Evolutionary conservation across 2,113 vertebrate genomes (phyloP), one percentile per base, ranked within the genome.

Genomic region (Bolborhynchus lineola): DNA sequence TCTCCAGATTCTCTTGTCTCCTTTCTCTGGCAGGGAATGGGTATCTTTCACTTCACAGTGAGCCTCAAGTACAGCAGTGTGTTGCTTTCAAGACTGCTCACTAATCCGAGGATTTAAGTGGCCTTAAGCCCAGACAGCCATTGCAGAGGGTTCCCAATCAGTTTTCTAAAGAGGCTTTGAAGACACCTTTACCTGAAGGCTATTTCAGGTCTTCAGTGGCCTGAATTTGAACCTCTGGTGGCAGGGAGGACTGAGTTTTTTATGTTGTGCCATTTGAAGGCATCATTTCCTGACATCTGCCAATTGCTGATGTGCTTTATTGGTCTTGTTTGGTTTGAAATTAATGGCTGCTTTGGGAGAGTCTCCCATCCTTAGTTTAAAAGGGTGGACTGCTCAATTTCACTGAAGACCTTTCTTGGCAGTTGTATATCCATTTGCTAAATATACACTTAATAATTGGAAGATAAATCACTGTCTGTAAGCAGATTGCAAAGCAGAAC

Each of bases 151-250:
- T 68, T 93, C 60, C 53, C 64, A 78, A 26, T 86, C 86, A n/a
- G 77, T 91, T 95, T 84, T 19, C 86, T 78, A 85, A 97, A 95
- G 93, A 96, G 52, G 80, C 89, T 95, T 95, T 93, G 87, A 55
- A 82, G 62, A 69, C 31, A 62, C 57, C 52, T 81, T 91, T 95
- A 76, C 87, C 70, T 92, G 81, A 63, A 75, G 7, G 62, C 81
- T 90, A 29, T 95, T 96, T 86, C 65, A 86, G 89, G 57, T 35
- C 72, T 74, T 35, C 57, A 2, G 25, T 84, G 65, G 91, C 86
- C 91, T 7, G 42, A 62, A 44, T 71, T 89, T 75, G 74, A 93
- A 60, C 62, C n/a, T 55, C 2, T 53, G 31, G 21, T 53, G 17
- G 41, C 13, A 46, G 78, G 41, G 82, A 74, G 6, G 28, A 25